These are phyloP conservation scores for Daktulosphaira vitifoliae DNA, from an alignment of 1,140 invertebrate genomes.

Conservation along the genomic window DNA sequence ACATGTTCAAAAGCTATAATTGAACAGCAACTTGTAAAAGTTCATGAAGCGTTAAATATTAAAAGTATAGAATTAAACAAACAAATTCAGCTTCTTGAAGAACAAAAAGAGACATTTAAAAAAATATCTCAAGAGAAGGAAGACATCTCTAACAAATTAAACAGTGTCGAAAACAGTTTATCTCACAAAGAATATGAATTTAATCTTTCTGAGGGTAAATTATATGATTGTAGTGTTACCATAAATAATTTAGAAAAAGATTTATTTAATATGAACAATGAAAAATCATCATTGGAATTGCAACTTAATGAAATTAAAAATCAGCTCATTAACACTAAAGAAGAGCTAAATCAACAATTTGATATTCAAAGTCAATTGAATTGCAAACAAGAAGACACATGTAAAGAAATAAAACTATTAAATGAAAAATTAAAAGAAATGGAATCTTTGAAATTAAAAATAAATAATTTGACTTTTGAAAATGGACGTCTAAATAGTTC, in stretches of 20 bases:
- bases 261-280: neutral
- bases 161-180: neutral
- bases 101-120: neutral
- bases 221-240: constrained; percentile 11
- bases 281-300: constrained; percentile 1
- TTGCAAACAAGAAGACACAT: neutral
- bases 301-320: neutral
- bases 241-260: constrained; percentile 8
- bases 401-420: neutral
- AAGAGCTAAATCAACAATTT: neutral
- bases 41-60: neutral
- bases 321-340: neutral
- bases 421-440: constrained; percentile 9
- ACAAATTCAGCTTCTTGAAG: neutral
- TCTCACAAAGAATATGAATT: constrained; percentile 16
- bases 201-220: constrained; percentile 19
- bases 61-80: constrained; percentile 17
- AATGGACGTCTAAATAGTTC: neutral
- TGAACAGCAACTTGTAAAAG: neutral
- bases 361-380: constrained; percentile 4
- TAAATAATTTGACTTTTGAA: no score
- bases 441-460: no score
- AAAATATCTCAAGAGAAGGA: constrained; percentile 10
- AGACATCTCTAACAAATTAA: neutral
- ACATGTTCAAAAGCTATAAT: neutral